Evolutionary conservation across 1,140 invertebrate species (phyloP).

Genomic region (Drosophila athabasca): DNA sequence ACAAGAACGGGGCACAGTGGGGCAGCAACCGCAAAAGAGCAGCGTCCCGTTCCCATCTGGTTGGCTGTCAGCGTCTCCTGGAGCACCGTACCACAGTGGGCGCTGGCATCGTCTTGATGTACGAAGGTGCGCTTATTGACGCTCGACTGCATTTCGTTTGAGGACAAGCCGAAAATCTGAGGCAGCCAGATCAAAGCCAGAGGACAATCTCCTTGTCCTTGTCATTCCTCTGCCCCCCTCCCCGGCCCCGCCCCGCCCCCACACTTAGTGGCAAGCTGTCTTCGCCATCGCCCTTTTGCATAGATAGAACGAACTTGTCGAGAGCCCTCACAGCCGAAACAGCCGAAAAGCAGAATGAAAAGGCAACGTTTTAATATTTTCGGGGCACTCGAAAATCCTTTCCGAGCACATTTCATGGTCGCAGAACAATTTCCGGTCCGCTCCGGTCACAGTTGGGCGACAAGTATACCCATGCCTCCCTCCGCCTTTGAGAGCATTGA

Average conservation of each 20-base stretch:
- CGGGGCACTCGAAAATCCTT: conserved; percentile 54
- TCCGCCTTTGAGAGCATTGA: not conserved
- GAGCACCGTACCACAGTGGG: conserved; percentile 3
- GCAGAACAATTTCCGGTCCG: conserved; percentile 50
- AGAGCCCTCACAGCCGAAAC: conserved; percentile 19
- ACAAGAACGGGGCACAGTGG: conserved; percentile 47
- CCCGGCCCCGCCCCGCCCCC: not conserved
- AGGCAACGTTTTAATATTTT: conserved; percentile 74
- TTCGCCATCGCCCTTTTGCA: conserved; percentile 37
- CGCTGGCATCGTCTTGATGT: conserved; percentile 53
- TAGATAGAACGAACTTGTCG: conserved; percentile 13
- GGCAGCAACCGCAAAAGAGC: conserved; percentile 17
- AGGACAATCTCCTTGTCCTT: conserved; percentile 22
- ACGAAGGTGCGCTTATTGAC: conserved; percentile 79
- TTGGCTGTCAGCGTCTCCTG: not conserved
- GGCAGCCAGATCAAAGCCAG: conserved; percentile 75
- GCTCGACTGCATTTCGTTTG: conserved; percentile 75
- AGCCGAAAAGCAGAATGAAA: conserved; percentile 43
- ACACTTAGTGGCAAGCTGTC: conserved; percentile 28
- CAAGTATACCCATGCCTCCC: conserved; percentile 39
- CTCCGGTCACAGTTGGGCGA: conserved; percentile 69
- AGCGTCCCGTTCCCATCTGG: not conserved
- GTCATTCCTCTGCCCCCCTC: conserved; percentile 4
- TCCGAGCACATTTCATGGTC: conserved; percentile 39
- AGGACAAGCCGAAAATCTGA: conserved; percentile 74